Conservation (phyloP, 2,113 vertebrate species). For the Melanotaenia duboulayi region DNA sequence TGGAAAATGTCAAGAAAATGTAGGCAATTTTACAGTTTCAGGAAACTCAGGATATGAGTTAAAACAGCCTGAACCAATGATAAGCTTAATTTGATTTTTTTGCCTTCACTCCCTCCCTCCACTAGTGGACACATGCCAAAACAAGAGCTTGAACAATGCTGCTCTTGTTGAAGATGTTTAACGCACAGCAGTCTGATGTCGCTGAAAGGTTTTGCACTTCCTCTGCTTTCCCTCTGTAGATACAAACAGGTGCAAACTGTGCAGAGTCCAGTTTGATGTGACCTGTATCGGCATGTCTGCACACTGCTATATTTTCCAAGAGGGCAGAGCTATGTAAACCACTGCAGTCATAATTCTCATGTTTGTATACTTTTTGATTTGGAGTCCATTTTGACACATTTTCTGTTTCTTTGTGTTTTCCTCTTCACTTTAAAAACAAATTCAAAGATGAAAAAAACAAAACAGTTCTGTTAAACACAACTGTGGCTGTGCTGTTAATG, state of each 20-base stretch:
- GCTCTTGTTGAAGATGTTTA: conserved; percentile 27
- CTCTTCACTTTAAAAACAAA: conserved; percentile 34
- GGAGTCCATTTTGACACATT: conserved; percentile 53
- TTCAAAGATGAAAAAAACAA: neutral
- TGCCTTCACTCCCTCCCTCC: neutral
- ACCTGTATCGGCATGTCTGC: conserved; percentile 22
- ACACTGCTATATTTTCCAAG: conserved; percentile 44
- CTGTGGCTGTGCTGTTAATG: accelerated
- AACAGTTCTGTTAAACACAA: neutral
- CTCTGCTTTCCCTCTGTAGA: neutral
- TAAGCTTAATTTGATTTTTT: conserved; percentile 30
- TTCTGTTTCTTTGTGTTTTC: conserved; percentile 23
- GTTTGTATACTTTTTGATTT: conserved; percentile 61
- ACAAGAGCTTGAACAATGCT: conserved; percentile 22
- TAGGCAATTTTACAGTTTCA: conserved; percentile 4
- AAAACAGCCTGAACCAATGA: conserved; percentile 17
- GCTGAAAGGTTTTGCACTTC: neutral
- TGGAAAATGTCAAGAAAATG: conserved; percentile 11
- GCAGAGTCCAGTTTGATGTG: neutral
- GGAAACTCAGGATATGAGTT: conserved; percentile 13
- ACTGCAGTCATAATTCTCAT: conserved; percentile 40
- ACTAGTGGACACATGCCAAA: conserved; percentile 13
- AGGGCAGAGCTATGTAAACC: conserved; percentile 58
- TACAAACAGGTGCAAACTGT: conserved; percentile 45
- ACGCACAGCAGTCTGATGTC: neutral